Percentiles rank a stretch among this genome's conserved stretches.
phyloP scores from a whole-genome alignment of 1,140 invertebrate genomes.

The Antheraea mylitta region DNA sequence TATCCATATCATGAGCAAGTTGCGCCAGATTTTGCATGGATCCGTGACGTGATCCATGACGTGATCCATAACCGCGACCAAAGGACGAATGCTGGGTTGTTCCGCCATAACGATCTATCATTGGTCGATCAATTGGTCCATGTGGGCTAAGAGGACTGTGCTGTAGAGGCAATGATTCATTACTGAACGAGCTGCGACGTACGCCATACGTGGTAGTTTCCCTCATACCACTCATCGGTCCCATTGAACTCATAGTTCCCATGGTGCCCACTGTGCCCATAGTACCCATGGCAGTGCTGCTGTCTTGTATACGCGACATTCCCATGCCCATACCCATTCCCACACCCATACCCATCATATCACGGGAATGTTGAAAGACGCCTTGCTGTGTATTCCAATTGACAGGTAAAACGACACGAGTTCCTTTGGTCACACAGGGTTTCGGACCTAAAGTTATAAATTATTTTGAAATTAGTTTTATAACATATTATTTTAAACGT shows the following conservation, averaged over 20 bases:
- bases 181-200: slow-evolving; percentile 73
- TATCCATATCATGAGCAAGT: slow-evolving; percentile 78
- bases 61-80: slow-evolving; percentile 58
- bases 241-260: slow-evolving; percentile 49
- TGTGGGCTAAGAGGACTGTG: slow-evolving; percentile 74
- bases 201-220: slow-evolving; percentile 66
- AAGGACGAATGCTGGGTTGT: slow-evolving; percentile 60
- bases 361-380: slow-evolving; percentile 67
- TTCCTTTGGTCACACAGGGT: slow-evolving; percentile 82
- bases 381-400: slow-evolving; percentile 71
- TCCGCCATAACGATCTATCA: slow-evolving; percentile 60
- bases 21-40: slow-evolving; percentile 71
- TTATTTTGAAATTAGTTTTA: too few species aligned
- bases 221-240: slow-evolving; percentile 61
- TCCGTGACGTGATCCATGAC: slow-evolving; percentile 63
- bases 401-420: slow-evolving; percentile 80
- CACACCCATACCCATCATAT: slow-evolving; percentile 60
- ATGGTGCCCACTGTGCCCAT: slow-evolving; percentile 38
- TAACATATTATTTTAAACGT: too few species aligned
- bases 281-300: slow-evolving; percentile 40
- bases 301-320: slow-evolving; percentile 56
- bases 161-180: slow-evolving; percentile 64
- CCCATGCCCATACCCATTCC: slow-evolving; percentile 57
- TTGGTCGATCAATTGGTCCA: slow-evolving; percentile 62
- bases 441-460: slow-evolving; percentile 77